These are phyloP conservation scores for Epinephelus moara DNA, from an alignment of 2,113 vertebrate species.

Conservation along the genomic window DNA sequence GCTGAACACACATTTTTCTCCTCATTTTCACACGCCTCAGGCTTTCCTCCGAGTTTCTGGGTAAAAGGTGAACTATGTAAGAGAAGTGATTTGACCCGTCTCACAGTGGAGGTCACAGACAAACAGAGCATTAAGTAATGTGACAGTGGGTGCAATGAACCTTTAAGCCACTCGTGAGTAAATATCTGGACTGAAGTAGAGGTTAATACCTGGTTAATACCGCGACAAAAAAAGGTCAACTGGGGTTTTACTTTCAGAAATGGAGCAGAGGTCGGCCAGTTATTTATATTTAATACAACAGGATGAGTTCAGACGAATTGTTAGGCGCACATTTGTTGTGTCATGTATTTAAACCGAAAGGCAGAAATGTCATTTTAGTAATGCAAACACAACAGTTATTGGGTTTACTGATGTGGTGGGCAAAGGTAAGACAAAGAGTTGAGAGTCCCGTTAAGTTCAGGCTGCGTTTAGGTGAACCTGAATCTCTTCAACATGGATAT, in stretches of 20 bases:
- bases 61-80: conserved; percentile 65
- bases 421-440: conserved; percentile 1
- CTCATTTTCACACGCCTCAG: neutral
- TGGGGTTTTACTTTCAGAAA: conserved; percentile 5
- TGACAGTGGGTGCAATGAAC: conserved; percentile 22
- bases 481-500: neutral
- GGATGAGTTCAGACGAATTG: neutral
- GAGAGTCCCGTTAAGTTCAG: conserved; percentile 3
- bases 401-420: neutral
- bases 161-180: conserved; percentile 14
- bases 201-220: conserved; percentile 40
- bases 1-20: neutral
- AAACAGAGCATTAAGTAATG: conserved; percentile 34
- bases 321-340: neutral
- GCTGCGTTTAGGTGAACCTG: neutral
- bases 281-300: conserved; percentile 4
- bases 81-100: conserved; percentile 24
- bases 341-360: neutral
- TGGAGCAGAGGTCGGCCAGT: neutral
- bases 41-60: conserved; percentile 60
- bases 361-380: neutral
- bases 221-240: neutral
- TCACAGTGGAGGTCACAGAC: conserved; percentile 30
- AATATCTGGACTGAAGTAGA: conserved; percentile 41
- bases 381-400: neutral